phyloP scores from a whole-genome alignment of 2,888 invertebrate species.

The Polyommatus iphigenia region DNA sequence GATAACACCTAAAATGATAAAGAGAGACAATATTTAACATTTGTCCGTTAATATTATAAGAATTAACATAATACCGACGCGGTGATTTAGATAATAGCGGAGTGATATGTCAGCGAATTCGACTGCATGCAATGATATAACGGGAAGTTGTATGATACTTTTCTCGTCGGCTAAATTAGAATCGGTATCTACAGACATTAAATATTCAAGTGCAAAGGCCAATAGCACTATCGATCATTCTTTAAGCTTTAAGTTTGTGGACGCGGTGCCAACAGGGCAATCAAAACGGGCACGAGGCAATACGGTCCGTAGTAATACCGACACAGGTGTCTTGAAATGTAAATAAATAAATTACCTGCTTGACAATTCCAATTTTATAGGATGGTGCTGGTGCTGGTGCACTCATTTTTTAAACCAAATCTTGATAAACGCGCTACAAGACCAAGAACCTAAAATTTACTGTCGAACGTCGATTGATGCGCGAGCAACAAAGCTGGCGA shows the following conservation, averaged over 20 bases:
- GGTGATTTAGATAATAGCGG: neutral
- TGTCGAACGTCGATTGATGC: conserved; percentile 57
- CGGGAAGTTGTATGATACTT: neutral
- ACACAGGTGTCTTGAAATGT: conserved; percentile 46
- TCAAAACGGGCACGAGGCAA: conserved; percentile 67
- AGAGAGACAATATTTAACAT: conserved; percentile 26
- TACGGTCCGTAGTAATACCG: conserved; percentile 42
- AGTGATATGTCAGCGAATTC: conserved; percentile 1
- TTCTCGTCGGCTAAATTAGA: conserved; percentile 3
- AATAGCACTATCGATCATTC: conserved; percentile 28
- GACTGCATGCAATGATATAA: neutral
- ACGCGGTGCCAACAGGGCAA: conserved; percentile 74
- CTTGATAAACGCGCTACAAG: conserved; percentile 52
- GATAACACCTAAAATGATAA: conserved; percentile 88
- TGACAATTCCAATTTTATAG: conserved; percentile 71
- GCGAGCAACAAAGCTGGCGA: conserved; percentile 60
- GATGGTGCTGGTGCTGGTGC: conserved; percentile 64
- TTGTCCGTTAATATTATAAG: neutral
- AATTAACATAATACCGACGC: neutral
- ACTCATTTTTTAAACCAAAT: conserved; percentile 66
- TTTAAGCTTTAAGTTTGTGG: conserved; percentile 37
- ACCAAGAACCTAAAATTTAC: conserved; percentile 53
- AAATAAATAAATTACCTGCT: conserved; percentile 67
- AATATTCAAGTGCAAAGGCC: conserved; percentile 30
- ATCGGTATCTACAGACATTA: conserved; percentile 5